Conservation (phyloP, 2,888 invertebrate genomes). For the Operophtera brumata region DNA sequence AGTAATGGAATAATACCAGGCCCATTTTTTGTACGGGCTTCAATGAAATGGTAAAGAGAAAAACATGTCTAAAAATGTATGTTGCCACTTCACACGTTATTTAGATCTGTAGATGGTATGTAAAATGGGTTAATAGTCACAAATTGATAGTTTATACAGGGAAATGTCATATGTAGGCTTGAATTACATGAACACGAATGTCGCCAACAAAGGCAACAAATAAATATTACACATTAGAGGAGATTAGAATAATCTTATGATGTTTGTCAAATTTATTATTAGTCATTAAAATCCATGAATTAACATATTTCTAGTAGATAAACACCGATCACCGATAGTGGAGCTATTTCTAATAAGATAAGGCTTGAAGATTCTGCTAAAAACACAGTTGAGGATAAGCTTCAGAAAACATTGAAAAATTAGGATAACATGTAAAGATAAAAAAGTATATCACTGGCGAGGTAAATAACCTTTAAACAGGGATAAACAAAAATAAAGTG, state of each 20-base stretch:
- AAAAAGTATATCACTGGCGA: conserved; percentile 1
- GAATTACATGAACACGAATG: conserved; percentile 13
- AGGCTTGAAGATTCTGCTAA: not conserved
- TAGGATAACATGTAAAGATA: not conserved
- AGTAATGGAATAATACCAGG: conserved; percentile 2
- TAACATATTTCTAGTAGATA: too few relatives aligned
- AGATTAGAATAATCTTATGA: too few relatives aligned
- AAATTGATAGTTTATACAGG: not conserved
- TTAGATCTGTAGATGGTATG: not conserved
- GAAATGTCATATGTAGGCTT: not conserved
- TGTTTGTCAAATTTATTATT: too few relatives aligned
- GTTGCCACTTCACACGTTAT: not conserved
- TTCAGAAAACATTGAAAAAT: not conserved
- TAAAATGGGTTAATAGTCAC: not conserved
- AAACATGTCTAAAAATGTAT: not conserved
- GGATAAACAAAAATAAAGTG: conserved; percentile 18
- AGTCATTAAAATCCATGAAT: too few relatives aligned
- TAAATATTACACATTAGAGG: too few relatives aligned
- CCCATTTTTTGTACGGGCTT: not conserved
- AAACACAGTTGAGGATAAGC: not conserved
- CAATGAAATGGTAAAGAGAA: not conserved
- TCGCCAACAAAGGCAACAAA: not conserved
- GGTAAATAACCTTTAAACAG: conserved; percentile 19
- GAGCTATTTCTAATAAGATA: too few relatives aligned
- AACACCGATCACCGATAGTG: too few relatives aligned